These are phyloP conservation scores for Melospiza melodia DNA, from an alignment of 2,113 vertebrate genomes.

Conservation along the genomic window DNA sequence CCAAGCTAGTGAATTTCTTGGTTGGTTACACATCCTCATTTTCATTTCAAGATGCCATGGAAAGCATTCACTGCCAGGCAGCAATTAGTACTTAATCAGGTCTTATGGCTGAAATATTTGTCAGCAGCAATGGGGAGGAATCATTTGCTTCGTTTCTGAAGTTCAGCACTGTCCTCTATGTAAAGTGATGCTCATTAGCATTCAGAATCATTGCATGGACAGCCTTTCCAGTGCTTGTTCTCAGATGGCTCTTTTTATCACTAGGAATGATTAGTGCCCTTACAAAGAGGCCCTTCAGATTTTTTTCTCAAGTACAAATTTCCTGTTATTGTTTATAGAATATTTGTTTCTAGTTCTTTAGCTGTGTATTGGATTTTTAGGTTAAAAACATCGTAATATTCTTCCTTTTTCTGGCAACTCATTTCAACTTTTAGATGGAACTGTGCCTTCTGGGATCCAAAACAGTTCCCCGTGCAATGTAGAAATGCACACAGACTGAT, in stretches of 20 bases:
- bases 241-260: slow-evolving; percentile 47
- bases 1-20: slow-evolving; percentile 39
- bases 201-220: background rate
- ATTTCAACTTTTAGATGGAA: slow-evolving; percentile 14
- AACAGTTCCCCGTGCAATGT: background rate
- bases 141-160: slow-evolving; percentile 24
- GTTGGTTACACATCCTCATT: slow-evolving; percentile 56
- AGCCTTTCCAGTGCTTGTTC: slow-evolving; percentile 25
- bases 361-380: background rate
- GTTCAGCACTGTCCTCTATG: background rate
- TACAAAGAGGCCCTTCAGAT: slow-evolving; percentile 24
- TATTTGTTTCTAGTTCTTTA: background rate
- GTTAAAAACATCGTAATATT: background rate
- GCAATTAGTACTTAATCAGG: slow-evolving; percentile 64
- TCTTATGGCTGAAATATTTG: slow-evolving; percentile 65
- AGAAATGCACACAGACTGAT: background rate
- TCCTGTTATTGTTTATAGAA: slow-evolving; percentile 3
- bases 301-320: slow-evolving; percentile 6
- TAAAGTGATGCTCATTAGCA: slow-evolving; percentile 37
- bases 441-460: background rate
- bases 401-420: background rate
- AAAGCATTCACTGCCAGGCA: slow-evolving; percentile 40
- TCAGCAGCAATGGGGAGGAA: slow-evolving; percentile 53
- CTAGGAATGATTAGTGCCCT: background rate
- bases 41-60: slow-evolving; percentile 56